Evolutionary conservation across 2,888 invertebrate genomes (phyloP).

Genomic region (Mantis religiosa): DNA sequence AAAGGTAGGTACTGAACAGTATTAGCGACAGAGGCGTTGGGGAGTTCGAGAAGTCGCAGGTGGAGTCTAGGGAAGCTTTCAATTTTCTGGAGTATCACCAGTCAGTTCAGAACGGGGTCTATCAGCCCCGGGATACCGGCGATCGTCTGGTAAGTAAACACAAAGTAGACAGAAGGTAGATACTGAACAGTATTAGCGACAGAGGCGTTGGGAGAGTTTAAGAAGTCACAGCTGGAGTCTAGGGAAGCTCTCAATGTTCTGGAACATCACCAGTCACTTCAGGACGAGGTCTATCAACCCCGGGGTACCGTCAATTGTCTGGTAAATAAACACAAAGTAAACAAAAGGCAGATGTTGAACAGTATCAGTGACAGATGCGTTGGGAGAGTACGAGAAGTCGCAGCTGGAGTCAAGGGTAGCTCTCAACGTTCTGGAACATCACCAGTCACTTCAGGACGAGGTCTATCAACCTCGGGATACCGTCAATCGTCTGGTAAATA

Average conservation of each 20-base stretch:
- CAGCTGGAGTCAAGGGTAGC: slow-evolving; percentile 57
- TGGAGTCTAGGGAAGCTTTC: slow-evolving; percentile 55
- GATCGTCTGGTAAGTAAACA: slow-evolving; percentile 55
- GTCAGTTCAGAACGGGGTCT: slow-evolving; percentile 58
- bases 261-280: slow-evolving; percentile 55
- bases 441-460: slow-evolving; percentile 58
- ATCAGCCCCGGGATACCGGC: slow-evolving; percentile 56
- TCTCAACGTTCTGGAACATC: slow-evolving; percentile 55
- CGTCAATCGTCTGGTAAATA: slow-evolving; percentile 55
- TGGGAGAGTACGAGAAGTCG: slow-evolving; percentile 66
- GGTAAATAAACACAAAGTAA: no score
- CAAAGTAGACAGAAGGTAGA: no score
- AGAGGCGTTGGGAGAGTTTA: slow-evolving; percentile 71
- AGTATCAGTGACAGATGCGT: slow-evolving; percentile 67
- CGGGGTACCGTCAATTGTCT: slow-evolving; percentile 58
- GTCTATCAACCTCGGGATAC: slow-evolving; percentile 58
- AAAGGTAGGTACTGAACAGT: no score
- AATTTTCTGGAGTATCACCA: slow-evolving; percentile 57
- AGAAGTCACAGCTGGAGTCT: slow-evolving; percentile 56
- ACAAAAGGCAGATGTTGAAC: no score
- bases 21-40: slow-evolving; percentile 66
- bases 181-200: slow-evolving; percentile 68
- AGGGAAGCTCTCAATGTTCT: slow-evolving; percentile 58
- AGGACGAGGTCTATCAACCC: slow-evolving; percentile 60
- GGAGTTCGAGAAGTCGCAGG: slow-evolving; percentile 65